A percentile compares a stretch with the other conserved stretches of the same genome.
These are phyloP conservation scores for Cotesia typhae DNA, from an alignment of 1,140 invertebrate species.

Conservation along the genomic window DNA sequence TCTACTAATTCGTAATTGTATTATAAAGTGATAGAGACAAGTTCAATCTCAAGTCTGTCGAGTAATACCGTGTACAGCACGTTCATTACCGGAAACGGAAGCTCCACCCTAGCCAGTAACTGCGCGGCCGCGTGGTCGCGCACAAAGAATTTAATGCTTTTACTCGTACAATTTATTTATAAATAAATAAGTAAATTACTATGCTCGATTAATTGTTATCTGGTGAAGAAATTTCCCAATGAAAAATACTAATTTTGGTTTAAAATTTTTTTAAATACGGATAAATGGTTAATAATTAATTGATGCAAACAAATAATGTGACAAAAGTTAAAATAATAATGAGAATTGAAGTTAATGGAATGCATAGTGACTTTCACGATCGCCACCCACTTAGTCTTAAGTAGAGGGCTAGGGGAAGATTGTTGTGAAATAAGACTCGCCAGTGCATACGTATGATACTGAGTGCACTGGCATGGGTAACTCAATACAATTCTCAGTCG, in stretches of 20 bases:
- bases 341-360: neutral
- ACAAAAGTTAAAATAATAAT: neutral
- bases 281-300: no score
- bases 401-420: constrained; percentile 5
- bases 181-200: no score
- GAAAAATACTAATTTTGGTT: no score
- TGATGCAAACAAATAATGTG: no score
- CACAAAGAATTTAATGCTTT: constrained; percentile 28
- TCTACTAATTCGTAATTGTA: no score
- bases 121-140: constrained; percentile 3
- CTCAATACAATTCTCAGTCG: constrained; percentile 22
- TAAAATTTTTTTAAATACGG: no score
- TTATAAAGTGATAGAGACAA: no score
- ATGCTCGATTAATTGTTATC: no score
- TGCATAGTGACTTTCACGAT: constrained; percentile 31
- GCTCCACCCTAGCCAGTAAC: constrained; percentile 53
- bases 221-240: no score
- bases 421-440: constrained; percentile 36
- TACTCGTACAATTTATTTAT: no score
- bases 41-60: neutral
- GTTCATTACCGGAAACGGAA: constrained; percentile 61
- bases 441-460: constrained; percentile 12
- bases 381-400: constrained; percentile 27
- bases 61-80: constrained; percentile 42
- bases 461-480: constrained; percentile 27